Evolutionary conservation across 2,797 vertebrate genomes (phyloP).

Genomic region (Sphenodon punctatus): DNA sequence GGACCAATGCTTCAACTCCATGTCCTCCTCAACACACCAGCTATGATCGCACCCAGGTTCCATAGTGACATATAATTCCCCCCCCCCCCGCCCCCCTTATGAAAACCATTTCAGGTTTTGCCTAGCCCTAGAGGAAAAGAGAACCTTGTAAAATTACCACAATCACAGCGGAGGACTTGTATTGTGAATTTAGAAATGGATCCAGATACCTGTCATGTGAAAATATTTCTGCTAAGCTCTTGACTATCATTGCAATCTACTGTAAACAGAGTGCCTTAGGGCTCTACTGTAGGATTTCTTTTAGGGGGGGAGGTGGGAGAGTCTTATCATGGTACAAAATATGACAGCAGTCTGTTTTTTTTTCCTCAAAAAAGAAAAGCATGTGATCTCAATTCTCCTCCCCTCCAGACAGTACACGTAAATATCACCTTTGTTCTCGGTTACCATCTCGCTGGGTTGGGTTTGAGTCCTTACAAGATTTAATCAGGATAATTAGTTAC

Average conservation of each 20-base stretch:
- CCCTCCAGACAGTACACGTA: accelerated
- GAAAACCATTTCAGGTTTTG: no score
- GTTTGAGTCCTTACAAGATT: slow-evolving; percentile 60
- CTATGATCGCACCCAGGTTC: no score
- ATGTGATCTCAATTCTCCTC: no score
- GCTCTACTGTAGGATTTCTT: slow-evolving; percentile 1
- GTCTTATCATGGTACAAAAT: no score
- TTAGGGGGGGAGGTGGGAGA: no score
- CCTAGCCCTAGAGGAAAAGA: not conserved
- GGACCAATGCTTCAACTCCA: no score
- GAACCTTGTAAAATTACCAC: accelerated
- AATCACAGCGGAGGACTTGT: not conserved
- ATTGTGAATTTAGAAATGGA: not conserved
- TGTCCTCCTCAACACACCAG: no score
- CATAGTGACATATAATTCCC: no score
- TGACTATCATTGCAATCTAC: slow-evolving; percentile 15
- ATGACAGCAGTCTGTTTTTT: no score
- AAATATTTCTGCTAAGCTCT: not conserved
- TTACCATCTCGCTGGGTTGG: slow-evolving; percentile 7
- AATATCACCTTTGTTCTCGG: slow-evolving; percentile 34
- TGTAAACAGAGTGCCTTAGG: not conserved
- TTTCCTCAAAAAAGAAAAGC: no score
- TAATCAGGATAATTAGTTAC: slow-evolving; percentile 65
- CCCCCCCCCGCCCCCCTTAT: no score
- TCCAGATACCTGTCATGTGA: not conserved